Evolutionary conservation across 2,888 invertebrate species (phyloP).

Genomic region (Hypena proboscidalis): DNA sequence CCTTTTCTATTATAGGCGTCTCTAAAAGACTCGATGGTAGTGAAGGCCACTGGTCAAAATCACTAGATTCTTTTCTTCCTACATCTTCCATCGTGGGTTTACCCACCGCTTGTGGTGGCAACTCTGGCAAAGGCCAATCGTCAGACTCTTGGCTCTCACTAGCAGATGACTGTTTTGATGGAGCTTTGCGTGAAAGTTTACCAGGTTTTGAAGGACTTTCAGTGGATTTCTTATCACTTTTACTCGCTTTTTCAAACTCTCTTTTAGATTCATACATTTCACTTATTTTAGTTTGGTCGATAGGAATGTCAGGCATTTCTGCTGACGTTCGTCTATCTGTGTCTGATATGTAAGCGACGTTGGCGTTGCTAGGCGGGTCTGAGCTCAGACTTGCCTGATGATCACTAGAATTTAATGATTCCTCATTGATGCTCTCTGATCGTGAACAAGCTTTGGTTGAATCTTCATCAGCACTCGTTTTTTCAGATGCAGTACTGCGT

Average conservation of each 20-base stretch:
- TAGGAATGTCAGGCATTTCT: constrained; percentile 93
- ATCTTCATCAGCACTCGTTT: constrained; percentile 94
- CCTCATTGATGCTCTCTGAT: constrained; percentile 93
- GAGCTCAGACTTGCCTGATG: constrained; percentile 94
- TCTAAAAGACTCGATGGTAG: constrained; percentile 90
- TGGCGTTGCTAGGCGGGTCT: constrained; percentile 91
- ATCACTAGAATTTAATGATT: constrained; percentile 93
- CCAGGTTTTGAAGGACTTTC: constrained; percentile 61
- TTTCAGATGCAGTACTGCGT: constrained; percentile 94
- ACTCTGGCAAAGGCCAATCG: constrained; percentile 91
- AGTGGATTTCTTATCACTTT: constrained; percentile 61
- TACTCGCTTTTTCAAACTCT: constrained; percentile 69
- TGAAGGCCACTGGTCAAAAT: constrained; percentile 93
- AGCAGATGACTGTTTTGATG: constrained; percentile 74
- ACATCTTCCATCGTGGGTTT: constrained; percentile 57
- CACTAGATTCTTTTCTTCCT: constrained; percentile 83
- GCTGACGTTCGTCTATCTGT: constrained; percentile 92
- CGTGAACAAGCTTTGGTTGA: constrained; percentile 94
- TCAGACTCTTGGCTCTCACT: constrained; percentile 90
- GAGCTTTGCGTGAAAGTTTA: constrained; percentile 63
- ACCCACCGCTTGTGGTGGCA: constrained; percentile 85
- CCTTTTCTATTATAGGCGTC: constrained; percentile 89
- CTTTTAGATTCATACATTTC: constrained; percentile 84
- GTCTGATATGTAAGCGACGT: constrained; percentile 91
- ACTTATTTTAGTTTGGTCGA: constrained; percentile 88